Conservation (phyloP, 2,797 vertebrate species). For the Coracias cyanogaster region DNA sequence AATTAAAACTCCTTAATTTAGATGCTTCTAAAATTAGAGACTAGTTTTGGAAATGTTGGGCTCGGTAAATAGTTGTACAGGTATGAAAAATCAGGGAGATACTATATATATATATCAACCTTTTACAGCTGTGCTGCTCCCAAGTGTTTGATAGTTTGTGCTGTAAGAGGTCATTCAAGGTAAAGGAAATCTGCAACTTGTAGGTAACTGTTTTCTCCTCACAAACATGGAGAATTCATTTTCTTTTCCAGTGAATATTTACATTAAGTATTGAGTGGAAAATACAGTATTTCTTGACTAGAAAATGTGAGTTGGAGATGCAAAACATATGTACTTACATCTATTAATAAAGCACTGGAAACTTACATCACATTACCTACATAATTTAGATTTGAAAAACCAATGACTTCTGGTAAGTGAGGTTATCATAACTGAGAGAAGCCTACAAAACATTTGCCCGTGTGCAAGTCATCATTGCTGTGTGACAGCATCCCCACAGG, state of each 20-base stretch:
- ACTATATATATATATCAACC: neutral
- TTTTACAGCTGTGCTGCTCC: neutral
- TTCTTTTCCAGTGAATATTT: neutral
- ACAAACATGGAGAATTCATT: neutral
- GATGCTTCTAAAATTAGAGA: neutral
- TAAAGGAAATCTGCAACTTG: neutral
- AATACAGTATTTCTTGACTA: neutral
- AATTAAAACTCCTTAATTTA: neutral
- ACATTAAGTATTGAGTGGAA: neutral
- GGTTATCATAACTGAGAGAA: neutral
- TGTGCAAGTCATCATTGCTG: neutral
- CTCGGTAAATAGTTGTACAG: neutral
- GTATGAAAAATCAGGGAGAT: neutral
- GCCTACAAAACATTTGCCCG: neutral
- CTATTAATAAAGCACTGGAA: neutral
- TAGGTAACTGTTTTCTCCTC: neutral
- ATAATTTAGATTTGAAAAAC: neutral
- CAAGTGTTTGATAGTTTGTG: neutral
- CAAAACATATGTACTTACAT: neutral
- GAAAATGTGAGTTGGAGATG: neutral
- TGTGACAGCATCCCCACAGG: constrained; percentile 37
- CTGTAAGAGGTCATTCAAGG: neutral
- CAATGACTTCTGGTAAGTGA: neutral
- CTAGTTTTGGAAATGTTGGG: neutral
- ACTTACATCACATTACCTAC: neutral